Base-by-base conservation (phyloP, 2,888 invertebrate genomes). In the Watsonalla binaria region DNA sequence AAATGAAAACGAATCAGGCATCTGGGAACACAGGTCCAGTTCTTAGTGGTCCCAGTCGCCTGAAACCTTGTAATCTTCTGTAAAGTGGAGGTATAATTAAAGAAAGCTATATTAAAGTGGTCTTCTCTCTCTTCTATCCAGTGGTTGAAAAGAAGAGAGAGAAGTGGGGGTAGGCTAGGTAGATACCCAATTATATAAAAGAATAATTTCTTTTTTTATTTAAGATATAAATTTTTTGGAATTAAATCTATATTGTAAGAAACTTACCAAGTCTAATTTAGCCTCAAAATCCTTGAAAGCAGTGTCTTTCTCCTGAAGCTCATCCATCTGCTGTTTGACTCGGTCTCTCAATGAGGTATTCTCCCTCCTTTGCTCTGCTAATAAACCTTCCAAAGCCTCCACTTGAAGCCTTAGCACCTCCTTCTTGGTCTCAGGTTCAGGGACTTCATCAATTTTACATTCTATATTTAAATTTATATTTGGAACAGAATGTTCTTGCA, bases 261-360 rank as follows among this genome's bases (percentile, higher is more conserved):
- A 51, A 70, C 80, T 76, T 70, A 92, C 92, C 78, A 79, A 62
- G 63, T 92, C 92, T 47, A 92, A 68, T 73, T 92, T 92, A n/a
- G 61, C 59, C 61, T 92, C 92, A 37, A 92, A 66, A 8, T 92
- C 92, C 58, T 87, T 91, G 24, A 84, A 86, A 0, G 66, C 77
- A 6, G 77, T 72, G 55, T 91, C 90, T 59, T 82, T 91, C 13
- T 80, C 79, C 15, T 81, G 78, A 9, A 86, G 34, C 45, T 89
- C 86, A 55, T 90, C 86, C 0, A 74, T 64, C 15, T 89, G 88
- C 53, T 82, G 84, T 54, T 84, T 89, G 0, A 86, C 70, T 56
- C 76, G 70, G 5, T 87, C 87, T 52, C 79, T 74, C 7, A 91
- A 57, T 0, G 70, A 63, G 0, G 65, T 57, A 55, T 88, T 85